A percentile compares a stretch with the other conserved stretches of the same genome.
Evolutionary conservation across 1,140 invertebrate genomes (phyloP).

Genomic region (Probaryconus sp.): DNA sequence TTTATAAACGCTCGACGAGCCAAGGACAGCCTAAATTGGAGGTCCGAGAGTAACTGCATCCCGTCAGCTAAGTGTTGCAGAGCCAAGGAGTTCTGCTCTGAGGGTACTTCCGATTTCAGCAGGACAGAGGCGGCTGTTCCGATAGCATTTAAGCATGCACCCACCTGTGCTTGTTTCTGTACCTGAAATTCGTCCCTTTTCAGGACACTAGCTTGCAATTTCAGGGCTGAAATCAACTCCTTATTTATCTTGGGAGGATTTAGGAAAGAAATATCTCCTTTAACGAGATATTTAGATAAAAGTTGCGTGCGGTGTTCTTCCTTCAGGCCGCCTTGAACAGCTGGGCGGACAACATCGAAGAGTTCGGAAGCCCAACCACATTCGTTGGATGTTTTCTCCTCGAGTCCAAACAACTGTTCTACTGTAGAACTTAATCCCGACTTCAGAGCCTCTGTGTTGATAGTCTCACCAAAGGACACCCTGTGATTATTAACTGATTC

Average conservation of each 20-base stretch:
- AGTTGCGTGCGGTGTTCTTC: conserved; percentile 5
- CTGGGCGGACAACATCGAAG: conserved; percentile 1
- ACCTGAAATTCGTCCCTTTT: not conserved
- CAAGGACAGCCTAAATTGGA: conserved; percentile 31
- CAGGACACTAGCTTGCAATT: conserved; percentile 1
- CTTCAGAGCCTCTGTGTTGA: too few species aligned
- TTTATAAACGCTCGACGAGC: conserved; percentile 32
- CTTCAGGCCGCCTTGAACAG: not conserved
- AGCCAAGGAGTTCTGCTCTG: not conserved
- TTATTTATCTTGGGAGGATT: conserved; percentile 6
- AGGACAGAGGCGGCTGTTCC: conserved; percentile 26
- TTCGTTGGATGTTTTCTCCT: not conserved
- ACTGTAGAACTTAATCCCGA: too few species aligned
- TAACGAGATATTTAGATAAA: not conserved
- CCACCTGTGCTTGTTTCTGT: conserved; percentile 20
- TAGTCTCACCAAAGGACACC: too few species aligned
- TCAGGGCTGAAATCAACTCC: not conserved
- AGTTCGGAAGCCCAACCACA: not conserved
- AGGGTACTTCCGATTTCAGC: conserved; percentile 25
- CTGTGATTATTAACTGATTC: not conserved
- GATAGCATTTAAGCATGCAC: conserved; percentile 27
- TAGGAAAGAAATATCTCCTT: not conserved
- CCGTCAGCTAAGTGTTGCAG: conserved; percentile 27
- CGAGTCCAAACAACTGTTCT: not conserved
- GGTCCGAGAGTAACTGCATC: conserved; percentile 21